Evolutionary conservation across 2,113 vertebrate species (phyloP), one percentile per base, ranked within the genome.

Genomic region (Lampris incognitus): DNA sequence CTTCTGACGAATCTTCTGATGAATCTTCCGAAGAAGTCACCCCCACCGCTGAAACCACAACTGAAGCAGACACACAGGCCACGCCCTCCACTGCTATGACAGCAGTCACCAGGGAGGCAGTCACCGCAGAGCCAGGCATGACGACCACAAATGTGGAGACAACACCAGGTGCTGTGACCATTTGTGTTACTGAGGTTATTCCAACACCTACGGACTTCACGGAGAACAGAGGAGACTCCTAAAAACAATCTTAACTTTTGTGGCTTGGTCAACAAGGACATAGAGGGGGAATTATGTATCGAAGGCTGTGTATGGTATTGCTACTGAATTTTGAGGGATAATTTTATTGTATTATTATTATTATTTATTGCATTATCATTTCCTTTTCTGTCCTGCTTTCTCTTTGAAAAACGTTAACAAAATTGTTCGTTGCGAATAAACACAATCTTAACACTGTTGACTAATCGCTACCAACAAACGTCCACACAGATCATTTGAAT

Each of bases 191-290:
- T 0, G 0, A 0, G 1, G 49, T 9, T 1, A 68, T 77, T 59
- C 54, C 41, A 9, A 86, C 87, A 0, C 0, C 1, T 1, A 3
- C 24, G 9, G 71, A 78, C 1, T 7, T 71, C 9, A 90, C 88
- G 36, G 61, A 76, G 1, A 78, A 1, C 3, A 74, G 90, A 74
- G 90, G 90, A 50, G 90, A 92, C 75, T 72, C 54, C 66, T 90
- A 48, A 78, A 5, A 8, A 11, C 8, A n/a, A 0, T 10, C 24
- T 7, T 8, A 24, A 24, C 24, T 24, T 24, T 24, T 24, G 24
- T 24, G 24, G 24, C 24, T 24, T 24, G 24, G 24, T 24, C 24
- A 24, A 24, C 24, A 24, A 24, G 24, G 24, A 24, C 24, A 24
- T 24, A 24, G 24, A 24, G 24, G 24, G 24, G 24, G 24, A 24